Evolutionary conservation across 2,113 vertebrate species (phyloP), one percentile per base, ranked within the genome.

Genomic region (Alexandromys fortis): DNA sequence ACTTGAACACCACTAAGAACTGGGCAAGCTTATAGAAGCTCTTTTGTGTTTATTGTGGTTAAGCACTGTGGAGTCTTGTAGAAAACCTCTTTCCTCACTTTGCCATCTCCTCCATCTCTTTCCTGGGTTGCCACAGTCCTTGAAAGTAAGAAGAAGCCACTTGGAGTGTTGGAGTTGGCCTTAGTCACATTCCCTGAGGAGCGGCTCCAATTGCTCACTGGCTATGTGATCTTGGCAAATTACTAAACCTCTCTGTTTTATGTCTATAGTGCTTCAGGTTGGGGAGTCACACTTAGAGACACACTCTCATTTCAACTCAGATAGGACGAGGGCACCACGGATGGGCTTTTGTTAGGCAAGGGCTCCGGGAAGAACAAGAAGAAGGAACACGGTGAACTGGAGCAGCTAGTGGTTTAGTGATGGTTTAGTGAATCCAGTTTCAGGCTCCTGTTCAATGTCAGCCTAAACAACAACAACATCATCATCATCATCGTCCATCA

Each of bases 21-120:
- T 58, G 21, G 73, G 45, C 3, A 7, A 35, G 16, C 13, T 21
- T 0, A 21, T 0, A 1, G 1, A 3, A 0, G 1, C 2, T 6
- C 5, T 11, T 86, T 19, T 21, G 33, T 58, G 55, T 52, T 63
- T 7, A 3, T 70, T 24, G 19, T 19, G 55, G 16, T 13, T 22
- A n/a, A 61, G 33, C n/a, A 17, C 38, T 89, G 35, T 5, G 28
- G 47, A n/a, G 58, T 65, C 55, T 3, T 12, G 6, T 3, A 28
- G 42, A 35, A 10, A 16, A 35, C 12, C 11, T 58, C 33, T 61
- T 7, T 16, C 52, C 38, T 47, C 28, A 2, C 0, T 0, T 19
- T 26, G 63, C 45, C 3, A 33, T 35, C 47, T 17, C 58, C 47
- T n/a, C 52, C 7, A 55, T 75, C 28, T 93, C 13, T 26, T 45